Evolutionary conservation across 2,797 vertebrate species (phyloP), one percentile per base, ranked within the genome.

Genomic region (Gorsachius magnificus): DNA sequence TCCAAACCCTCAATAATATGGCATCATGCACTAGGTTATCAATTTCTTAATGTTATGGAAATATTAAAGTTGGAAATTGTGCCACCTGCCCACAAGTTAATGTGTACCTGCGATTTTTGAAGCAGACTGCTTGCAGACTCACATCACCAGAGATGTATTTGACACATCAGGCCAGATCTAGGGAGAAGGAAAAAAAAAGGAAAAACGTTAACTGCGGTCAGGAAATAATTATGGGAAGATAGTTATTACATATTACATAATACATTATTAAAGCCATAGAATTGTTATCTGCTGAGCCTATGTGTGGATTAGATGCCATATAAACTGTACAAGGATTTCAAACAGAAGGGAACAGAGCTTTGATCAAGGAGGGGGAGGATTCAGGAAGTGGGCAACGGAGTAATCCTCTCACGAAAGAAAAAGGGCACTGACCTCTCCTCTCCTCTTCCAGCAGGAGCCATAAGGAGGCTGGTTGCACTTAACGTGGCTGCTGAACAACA

Each of bases 391-490:
- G 18, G 66, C 10, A 66, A 54, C 0, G 7, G 65, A 90, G n/a
- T 4, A 14, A 90, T 70, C 25, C 26, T 45, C 22, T 19, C 0
- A 0, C 1, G 1, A 43, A 74, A 22, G 43, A 60, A 58, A 68
- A 56, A 79, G 45, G 56, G 17, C 4, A 0, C 22, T 1, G 7
- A 82, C n/a, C n/a, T 68, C 70, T 53, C 2, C 28, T 38, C 25
- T 45, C 43, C 36, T 54, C 56, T 83, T 31, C 13, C 66, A 53
- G 19, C 2, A 2, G 4, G 19, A 41, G 38, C 18, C 0, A 0
- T 38, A 38, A 66, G 38, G 48, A 88, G 68, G 13, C 8, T 20
- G 35, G 45, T 46, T 4, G 12, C 54, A 13, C 38, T 36, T 65
- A 57, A 66, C 0, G 0, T 83, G 58, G 33, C 33, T 76, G 48